A percentile compares a stretch with the other conserved stretches of the same genome.
These are phyloP conservation scores for Pachycephus smyrnensis DNA, from an alignment of 2,888 invertebrate species.

Conservation along the genomic window DNA sequence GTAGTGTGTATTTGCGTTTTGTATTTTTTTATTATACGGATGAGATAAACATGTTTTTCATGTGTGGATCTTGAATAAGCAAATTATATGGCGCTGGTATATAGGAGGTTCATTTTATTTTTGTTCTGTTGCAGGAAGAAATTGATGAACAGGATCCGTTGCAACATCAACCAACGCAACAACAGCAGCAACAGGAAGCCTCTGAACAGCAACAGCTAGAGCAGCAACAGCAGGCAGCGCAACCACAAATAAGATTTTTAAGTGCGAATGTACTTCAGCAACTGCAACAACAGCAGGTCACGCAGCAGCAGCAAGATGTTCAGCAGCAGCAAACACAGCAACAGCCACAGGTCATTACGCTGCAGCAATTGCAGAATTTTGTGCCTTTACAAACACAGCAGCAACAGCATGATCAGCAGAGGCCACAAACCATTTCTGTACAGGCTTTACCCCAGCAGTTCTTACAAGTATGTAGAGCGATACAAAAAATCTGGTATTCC, in stretches of 20 bases:
- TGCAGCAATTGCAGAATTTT: conserved; percentile 68
- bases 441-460: conserved; percentile 70
- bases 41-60: neutral
- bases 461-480: conserved; percentile 62
- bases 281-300: conserved; percentile 54
- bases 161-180: conserved; percentile 38
- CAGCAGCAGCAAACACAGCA: conserved; percentile 65
- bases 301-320: conserved; percentile 62
- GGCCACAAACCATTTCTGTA: conserved; percentile 65
- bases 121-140: conserved; percentile 49
- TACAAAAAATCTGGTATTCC: neutral
- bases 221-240: conserved; percentile 47
- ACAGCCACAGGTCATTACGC: conserved; percentile 67
- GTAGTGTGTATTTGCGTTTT: neutral
- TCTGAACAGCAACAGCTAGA: conserved; percentile 37
- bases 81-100: no score
- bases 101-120: neutral
- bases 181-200: conserved; percentile 38
- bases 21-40: neutral
- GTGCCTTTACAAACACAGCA: conserved; percentile 65
- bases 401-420: conserved; percentile 61
- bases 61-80: neutral
- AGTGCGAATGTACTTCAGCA: conserved; percentile 64
- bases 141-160: conserved; percentile 59
- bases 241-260: conserved; percentile 60